These are phyloP conservation scores for Xestia sexstrigata DNA, from an alignment of 2,888 invertebrate species.

Conservation along the genomic window DNA sequence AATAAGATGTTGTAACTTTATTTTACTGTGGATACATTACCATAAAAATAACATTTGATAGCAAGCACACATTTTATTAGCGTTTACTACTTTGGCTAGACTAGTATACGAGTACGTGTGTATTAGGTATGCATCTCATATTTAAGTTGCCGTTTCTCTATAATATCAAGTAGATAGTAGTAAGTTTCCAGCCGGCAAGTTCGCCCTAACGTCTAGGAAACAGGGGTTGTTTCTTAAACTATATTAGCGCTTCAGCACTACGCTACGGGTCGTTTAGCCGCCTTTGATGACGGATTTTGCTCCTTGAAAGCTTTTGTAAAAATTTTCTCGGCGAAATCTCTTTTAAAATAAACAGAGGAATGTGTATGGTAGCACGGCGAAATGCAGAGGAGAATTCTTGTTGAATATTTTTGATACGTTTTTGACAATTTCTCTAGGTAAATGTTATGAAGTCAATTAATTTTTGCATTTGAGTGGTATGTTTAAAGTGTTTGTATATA, in stretches of 20 bases:
- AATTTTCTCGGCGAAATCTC: conserved; percentile 79
- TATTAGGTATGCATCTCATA: conserved; percentile 38
- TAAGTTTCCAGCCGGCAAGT: conserved; percentile 69
- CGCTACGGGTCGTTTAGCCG: conserved; percentile 82
- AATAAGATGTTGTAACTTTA: conserved; percentile 51
- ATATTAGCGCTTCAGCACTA: conserved; percentile 81
- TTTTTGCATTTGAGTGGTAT: conserved; percentile 24
- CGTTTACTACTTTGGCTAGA: conserved; percentile 37
- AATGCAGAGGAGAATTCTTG: conserved; percentile 69
- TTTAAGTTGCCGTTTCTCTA: conserved; percentile 46
- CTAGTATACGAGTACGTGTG: conserved; percentile 14
- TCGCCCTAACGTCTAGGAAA: conserved; percentile 66
- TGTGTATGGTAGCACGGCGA: conserved; percentile 68
- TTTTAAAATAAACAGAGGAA: conserved; percentile 82
- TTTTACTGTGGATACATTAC: conserved; percentile 44
- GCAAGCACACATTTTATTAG: conserved; percentile 48
- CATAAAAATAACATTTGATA: conserved; percentile 55
- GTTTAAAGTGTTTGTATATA: background rate
- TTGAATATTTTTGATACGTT: conserved; percentile 46
- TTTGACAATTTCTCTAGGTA: conserved; percentile 16
- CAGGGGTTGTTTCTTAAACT: conserved; percentile 80
- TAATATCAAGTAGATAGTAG: conserved; percentile 58
- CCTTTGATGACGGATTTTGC: conserved; percentile 87
- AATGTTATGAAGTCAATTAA: conserved; percentile 28
- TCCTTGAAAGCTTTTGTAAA: conserved; percentile 86